Evolutionary conservation across 2,888 invertebrate genomes (phyloP).

Genomic region (Macroteleia sp.): DNA sequence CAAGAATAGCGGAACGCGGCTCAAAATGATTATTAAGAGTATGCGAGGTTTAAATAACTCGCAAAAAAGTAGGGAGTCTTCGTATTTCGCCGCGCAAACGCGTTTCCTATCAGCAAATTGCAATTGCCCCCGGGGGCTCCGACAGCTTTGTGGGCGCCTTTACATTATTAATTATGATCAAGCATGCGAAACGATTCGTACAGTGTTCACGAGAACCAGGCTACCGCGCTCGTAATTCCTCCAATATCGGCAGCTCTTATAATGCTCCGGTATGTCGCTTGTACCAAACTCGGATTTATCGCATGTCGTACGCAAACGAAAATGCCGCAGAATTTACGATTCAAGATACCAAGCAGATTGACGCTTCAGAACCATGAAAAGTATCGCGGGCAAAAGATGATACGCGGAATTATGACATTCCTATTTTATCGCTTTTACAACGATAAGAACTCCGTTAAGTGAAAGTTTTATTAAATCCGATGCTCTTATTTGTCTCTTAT

Average conservation of each 20-base stretch:
- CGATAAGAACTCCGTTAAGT: conserved; percentile 53
- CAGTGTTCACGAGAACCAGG: conserved; percentile 70
- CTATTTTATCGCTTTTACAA: conserved; percentile 49
- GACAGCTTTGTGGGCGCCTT: conserved; percentile 80
- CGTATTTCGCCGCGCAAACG: conserved; percentile 65
- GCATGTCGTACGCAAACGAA: conserved; percentile 63
- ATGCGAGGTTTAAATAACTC: conserved; percentile 22
- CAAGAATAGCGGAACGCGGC: conserved; percentile 34
- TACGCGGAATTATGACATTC: conserved; percentile 61
- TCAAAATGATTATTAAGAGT: conserved; percentile 45
- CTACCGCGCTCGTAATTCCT: conserved; percentile 77
- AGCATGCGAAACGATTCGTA: conserved; percentile 82
- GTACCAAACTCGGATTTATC: conserved; percentile 66
- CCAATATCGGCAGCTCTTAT: conserved; percentile 67
- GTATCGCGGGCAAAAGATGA: conserved; percentile 51
- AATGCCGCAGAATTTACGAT: conserved; percentile 64
- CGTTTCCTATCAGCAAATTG: conserved; percentile 73
- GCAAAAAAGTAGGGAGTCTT: conserved; percentile 39
- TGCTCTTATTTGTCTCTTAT: conserved; percentile 34
- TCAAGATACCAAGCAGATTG: conserved; percentile 56
- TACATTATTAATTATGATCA: conserved; percentile 82
- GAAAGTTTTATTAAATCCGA: conserved; percentile 36
- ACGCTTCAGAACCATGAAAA: conserved; percentile 52
- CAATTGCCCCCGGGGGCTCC: conserved; percentile 66
- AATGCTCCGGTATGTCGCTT: conserved; percentile 60